phyloP scores from a whole-genome alignment of 2,113 vertebrate genomes.

The Elephas maximus region DNA sequence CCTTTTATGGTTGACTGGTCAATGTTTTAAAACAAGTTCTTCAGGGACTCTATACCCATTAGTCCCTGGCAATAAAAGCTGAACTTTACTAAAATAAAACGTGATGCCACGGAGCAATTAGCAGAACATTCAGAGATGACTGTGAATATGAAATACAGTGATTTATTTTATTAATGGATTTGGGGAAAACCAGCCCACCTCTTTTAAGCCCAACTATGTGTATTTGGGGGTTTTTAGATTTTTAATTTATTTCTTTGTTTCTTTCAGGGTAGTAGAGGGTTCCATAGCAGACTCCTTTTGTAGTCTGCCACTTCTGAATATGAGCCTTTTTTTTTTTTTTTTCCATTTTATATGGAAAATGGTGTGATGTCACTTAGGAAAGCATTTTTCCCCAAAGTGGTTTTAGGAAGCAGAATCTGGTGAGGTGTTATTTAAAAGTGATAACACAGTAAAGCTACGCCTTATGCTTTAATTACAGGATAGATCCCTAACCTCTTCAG shows the following conservation, averaged over 20 bases:
- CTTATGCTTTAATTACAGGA: conserved; percentile 81
- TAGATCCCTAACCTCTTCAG: conserved; percentile 67
- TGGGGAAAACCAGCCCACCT: conserved; percentile 79
- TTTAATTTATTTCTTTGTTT: conserved; percentile 86
- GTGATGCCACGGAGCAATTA: conserved; percentile 88
- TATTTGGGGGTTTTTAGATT: conserved; percentile 78
- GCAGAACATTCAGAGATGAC: conserved; percentile 87
- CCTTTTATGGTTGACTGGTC: conserved; percentile 86
- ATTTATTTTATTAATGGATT: conserved; percentile 89
- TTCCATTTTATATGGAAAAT: conserved; percentile 83
- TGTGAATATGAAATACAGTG: conserved; percentile 86
- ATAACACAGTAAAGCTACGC: conserved; percentile 76
- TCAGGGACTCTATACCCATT: conserved; percentile 87
- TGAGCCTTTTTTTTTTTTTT: conserved; percentile 70
- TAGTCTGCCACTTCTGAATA: conserved; percentile 76
- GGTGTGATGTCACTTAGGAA: conserved; percentile 84
- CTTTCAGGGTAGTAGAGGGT: conserved; percentile 73
- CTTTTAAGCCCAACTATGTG: conserved; percentile 81
- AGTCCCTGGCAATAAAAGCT: conserved; percentile 88
- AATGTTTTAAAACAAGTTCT: conserved; percentile 89
- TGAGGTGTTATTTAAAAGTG: conserved; percentile 82
- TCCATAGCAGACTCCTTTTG: conserved; percentile 71
- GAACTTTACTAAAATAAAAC: conserved; percentile 88
- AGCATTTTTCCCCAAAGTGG: conserved; percentile 76
- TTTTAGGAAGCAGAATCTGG: conserved; percentile 78